Percentiles rank a stretch among this genome's conserved stretches.
These are phyloP conservation scores for Rhinophrynus dorsalis DNA, from an alignment of 2,797 vertebrate genomes.

Conservation along the genomic window DNA sequence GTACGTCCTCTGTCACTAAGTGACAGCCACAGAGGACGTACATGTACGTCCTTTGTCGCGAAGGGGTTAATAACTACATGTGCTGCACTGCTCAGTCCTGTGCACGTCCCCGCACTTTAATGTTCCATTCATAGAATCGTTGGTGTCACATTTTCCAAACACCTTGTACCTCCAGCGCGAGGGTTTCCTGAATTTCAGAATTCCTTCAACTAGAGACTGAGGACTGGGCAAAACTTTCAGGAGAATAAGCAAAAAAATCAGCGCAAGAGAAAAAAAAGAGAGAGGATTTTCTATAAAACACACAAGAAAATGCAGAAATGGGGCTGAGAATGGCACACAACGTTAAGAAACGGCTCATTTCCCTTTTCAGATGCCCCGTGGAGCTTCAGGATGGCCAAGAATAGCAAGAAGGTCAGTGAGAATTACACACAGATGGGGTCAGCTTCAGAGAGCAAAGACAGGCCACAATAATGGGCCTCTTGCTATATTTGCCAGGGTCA, in stretches of 20 bases:
- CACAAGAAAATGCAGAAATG: neutral
- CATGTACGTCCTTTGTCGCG: too few relatives aligned
- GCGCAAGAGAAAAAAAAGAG: neutral
- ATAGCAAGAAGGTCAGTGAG: neutral
- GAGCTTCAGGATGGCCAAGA: constrained; percentile 30
- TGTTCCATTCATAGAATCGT: constrained; percentile 52
- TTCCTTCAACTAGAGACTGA: constrained; percentile 21
- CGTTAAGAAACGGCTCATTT: constrained; percentile 28
- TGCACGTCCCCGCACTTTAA: constrained; percentile 51
- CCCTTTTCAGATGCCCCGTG: constrained; percentile 36
- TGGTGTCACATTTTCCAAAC: constrained; percentile 64
- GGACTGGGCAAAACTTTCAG: constrained; percentile 5
- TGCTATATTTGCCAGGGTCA: constrained; percentile 40
- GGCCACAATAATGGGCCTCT: constrained; percentile 22
- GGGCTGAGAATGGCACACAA: constrained; percentile 4
- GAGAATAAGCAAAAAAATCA: neutral
- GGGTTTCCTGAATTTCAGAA: constrained; percentile 61
- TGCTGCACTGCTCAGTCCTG: constrained; percentile 47
- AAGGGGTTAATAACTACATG: too few relatives aligned
- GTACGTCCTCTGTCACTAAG: too few relatives aligned
- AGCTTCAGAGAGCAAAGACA: constrained; percentile 36
- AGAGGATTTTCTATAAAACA: constrained; percentile 1
- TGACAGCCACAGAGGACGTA: too few relatives aligned
- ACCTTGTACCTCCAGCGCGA: constrained; percentile 49
- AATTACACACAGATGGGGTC: constrained; percentile 26